phyloP scores from a whole-genome alignment of 1,140 invertebrate genomes.

The Drosophila ohnishii region DNA sequence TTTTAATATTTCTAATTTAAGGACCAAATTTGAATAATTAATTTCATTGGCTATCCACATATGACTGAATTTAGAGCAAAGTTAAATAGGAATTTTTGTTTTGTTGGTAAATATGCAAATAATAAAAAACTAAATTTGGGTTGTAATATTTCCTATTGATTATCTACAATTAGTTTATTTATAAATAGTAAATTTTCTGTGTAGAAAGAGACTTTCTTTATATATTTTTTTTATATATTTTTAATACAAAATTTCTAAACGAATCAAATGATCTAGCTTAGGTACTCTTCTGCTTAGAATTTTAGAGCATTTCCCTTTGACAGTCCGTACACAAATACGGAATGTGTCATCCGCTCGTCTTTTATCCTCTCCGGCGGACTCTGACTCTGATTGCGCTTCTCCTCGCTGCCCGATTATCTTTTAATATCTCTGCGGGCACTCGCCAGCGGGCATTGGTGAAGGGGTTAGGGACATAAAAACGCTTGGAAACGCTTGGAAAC shows the following conservation, averaged over 20 bases:
- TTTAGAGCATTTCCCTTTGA: constrained; percentile 22
- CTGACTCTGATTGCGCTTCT: constrained; percentile 46
- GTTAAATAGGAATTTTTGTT: neutral
- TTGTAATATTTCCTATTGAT: neutral
- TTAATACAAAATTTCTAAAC: neutral
- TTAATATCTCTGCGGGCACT: constrained; percentile 42
- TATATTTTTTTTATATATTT: neutral
- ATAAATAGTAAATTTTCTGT: too few species aligned
- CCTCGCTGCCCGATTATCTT: constrained; percentile 45
- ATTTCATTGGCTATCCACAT: neutral
- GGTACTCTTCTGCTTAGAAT: neutral
- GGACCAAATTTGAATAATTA: neutral
- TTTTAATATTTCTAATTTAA: constrained; percentile 7
- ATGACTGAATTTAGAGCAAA: neutral
- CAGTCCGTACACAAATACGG: constrained; percentile 29
- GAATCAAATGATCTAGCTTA: neutral
- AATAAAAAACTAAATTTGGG: too few species aligned
- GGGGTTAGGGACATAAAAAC: neutral
- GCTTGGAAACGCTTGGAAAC: constrained; percentile 5
- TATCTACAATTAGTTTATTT: neutral
- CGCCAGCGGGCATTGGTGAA: neutral
- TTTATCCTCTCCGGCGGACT: constrained; percentile 1
- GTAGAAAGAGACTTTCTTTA: too few species aligned
- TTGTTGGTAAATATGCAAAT: neutral
- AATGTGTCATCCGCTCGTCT: constrained; percentile 10